A percentile compares a stretch with the other conserved stretches of the same genome.
Conservation (phyloP, 64 coral and sea anemone species). For the Dendronephthya gigantea region DNA sequence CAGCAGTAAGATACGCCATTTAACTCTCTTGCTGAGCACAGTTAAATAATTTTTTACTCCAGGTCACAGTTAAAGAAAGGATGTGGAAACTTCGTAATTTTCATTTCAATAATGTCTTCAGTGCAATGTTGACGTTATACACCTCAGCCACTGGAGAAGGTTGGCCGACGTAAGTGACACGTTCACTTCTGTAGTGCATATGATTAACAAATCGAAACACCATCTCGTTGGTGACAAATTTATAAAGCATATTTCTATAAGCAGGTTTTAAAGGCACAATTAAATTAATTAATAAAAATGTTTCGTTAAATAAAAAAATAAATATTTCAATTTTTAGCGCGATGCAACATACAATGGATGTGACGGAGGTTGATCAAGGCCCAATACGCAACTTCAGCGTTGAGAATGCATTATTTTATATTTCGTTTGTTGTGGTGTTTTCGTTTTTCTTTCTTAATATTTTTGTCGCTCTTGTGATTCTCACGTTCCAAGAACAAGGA, state of each 20-base stretch:
- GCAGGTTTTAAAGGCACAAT: too few relatives aligned
- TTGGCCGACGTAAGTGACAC: constrained; percentile 70
- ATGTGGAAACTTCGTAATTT: constrained; percentile 52
- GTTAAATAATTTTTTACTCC: not conserved
- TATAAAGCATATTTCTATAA: too few relatives aligned
- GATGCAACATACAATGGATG: constrained; percentile 88
- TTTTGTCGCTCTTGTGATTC: constrained; percentile 96
- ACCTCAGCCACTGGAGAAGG: constrained; percentile 94
- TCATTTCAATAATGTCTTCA: constrained; percentile 77
- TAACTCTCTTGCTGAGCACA: too few relatives aligned
- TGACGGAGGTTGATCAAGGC: constrained; percentile 61
- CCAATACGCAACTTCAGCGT: constrained; percentile 81
- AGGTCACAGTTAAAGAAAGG: constrained; percentile 21
- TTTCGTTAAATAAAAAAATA: not conserved
- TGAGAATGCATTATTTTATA: constrained; percentile 80
- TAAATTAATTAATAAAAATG: too few relatives aligned
- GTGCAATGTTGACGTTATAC: constrained; percentile 89
- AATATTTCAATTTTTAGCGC: constrained; percentile 29
- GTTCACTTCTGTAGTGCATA: not conserved
- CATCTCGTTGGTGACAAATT: too few relatives aligned
- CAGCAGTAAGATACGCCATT: too few relatives aligned
- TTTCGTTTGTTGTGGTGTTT: constrained; percentile 95
- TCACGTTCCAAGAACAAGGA: constrained; percentile 95
- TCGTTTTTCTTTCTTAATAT: constrained; percentile 99
- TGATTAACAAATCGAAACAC: too few relatives aligned